Base-by-base conservation (phyloP, 2,888 invertebrate species). In the Zygothrica quintamaculata region DNA sequence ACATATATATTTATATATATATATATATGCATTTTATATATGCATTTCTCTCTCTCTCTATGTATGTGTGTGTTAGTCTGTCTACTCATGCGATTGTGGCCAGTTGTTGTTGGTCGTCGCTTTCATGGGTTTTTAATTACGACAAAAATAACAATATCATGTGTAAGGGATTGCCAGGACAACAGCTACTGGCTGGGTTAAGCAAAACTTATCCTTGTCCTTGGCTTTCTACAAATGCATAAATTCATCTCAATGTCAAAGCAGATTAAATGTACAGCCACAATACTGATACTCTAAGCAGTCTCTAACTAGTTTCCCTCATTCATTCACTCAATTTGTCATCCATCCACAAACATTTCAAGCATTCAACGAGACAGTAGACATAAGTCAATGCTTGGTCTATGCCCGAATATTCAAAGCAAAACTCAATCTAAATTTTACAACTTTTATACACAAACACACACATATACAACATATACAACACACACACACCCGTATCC, bases 91-190 rank as follows among this genome's bases (percentile, higher is more conserved):
- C 65, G 72, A 67, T 72, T 84, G 78, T 84, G 80, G 68, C 74
- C 77, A 68, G 84, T 77, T 73, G 84, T 80, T 80, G n/a, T n/a
- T 68, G 77, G 74, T 56, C 59, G 64, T 60, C 56, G 56, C 87
- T 70, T 87, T 80, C 85, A 80, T 80, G 85, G 82, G 78, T 87
- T 87, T 80, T 80, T 80, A 80, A 80, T 80, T 80, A 80, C 80
- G 75, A 44, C 80, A 84, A 77, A 67, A 77, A 80, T 87, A 87
- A 80, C 87, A 81, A 80, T 81, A 81, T 84, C 85, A 68, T 67
- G 47, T 70, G 67, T 25, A 37, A 56, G 48, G 65, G 50, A 48
- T 75, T 55, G 65, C 36, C 53, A 58, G 53, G 37, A 48, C 61
- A 53, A 31, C 25, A 47, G 37, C 46, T 56, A n/a, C 7, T 34